phyloP scores from a whole-genome alignment of 2,797 vertebrate species.

The Crax fasciolata region DNA sequence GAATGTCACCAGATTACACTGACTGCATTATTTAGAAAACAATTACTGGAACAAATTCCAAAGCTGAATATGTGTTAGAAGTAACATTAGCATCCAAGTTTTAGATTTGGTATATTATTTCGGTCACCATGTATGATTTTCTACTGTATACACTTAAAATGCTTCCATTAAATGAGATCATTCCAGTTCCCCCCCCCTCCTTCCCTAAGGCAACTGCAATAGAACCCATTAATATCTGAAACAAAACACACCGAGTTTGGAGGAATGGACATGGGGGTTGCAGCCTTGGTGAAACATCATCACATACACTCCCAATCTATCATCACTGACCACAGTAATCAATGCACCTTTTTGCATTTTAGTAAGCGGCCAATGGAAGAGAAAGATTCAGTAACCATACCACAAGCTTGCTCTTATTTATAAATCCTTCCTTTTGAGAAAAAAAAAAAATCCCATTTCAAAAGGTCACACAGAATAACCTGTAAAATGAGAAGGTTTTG shows the following conservation, averaged over 20 bases:
- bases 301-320: not conserved
- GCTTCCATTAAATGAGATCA: not conserved
- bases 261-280: not conserved
- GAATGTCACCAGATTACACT: not conserved
- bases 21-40: not conserved
- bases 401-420: not conserved
- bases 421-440: not conserved
- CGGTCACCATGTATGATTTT: not conserved
- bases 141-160: not conserved
- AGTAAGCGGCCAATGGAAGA: not conserved
- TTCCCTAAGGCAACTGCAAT: not conserved
- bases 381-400: not conserved
- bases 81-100: not conserved
- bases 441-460: not conserved
- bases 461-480: not conserved
- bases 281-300: not conserved
- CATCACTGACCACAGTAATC: not conserved
- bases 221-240: not conserved
- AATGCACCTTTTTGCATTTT: not conserved
- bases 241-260: not conserved
- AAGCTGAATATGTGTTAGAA: not conserved
- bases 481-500: not conserved
- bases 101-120: not conserved
- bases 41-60: not conserved
- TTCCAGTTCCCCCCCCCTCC: not conserved